These are phyloP conservation scores for Coptotermes formosanus DNA, from an alignment of 1,140 invertebrate genomes.

Conservation along the genomic window DNA sequence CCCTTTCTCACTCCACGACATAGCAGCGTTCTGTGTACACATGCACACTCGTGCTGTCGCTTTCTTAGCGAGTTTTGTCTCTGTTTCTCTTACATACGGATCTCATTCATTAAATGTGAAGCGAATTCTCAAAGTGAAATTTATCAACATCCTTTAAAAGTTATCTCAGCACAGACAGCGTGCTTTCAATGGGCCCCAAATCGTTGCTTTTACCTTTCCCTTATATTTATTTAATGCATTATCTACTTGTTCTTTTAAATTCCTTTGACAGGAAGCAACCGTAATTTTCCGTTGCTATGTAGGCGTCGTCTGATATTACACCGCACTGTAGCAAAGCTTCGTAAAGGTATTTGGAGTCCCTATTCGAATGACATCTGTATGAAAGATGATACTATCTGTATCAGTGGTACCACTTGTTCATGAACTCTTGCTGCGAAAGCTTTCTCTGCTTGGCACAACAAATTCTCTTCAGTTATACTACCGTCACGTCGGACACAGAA, in stretches of 20 bases:
- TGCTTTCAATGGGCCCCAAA: constrained; percentile 2
- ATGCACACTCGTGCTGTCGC: constrained; percentile 1
- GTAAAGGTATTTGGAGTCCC: neutral
- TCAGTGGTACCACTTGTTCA: too few species aligned
- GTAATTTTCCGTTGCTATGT: neutral
- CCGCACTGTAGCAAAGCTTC: neutral
- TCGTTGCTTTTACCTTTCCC: constrained; percentile 15
- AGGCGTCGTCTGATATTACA: neutral
- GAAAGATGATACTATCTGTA: too few species aligned
- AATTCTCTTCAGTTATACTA: too few species aligned
- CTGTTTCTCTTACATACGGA: neutral
- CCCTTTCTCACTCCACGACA: constrained; percentile 4
- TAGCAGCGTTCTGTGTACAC: neutral
- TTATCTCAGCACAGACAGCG: neutral
- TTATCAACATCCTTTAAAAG: constrained; percentile 19
- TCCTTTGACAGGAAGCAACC: neutral
- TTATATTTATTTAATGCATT: constrained; percentile 15
- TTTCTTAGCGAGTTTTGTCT: neutral
- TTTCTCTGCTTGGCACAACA: too few species aligned
- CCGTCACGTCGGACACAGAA: too few species aligned
- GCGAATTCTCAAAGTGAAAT: constrained; percentile 13
- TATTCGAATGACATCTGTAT: neutral
- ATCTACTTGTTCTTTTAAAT: constrained; percentile 9
- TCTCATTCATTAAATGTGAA: constrained; percentile 17
- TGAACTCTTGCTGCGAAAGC: too few species aligned